phyloP scores from a whole-genome alignment of 1,140 invertebrate species.

The Aphidius gifuensis region DNA sequence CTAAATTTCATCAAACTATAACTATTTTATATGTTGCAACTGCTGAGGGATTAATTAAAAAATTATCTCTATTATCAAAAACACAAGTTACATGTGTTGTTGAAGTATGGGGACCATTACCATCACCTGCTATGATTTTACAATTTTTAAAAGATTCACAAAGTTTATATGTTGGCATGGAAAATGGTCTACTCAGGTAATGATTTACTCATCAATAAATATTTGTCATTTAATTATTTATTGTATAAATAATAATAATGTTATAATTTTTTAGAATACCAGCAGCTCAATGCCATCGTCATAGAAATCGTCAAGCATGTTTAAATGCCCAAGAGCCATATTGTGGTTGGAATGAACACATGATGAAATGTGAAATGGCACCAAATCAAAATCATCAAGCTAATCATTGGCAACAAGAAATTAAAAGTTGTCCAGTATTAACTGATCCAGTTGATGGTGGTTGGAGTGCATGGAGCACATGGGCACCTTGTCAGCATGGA shows the following conservation, averaged over 20 bases:
- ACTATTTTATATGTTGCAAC: constrained; percentile 80
- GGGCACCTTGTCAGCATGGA: constrained; percentile 53
- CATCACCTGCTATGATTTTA: constrained; percentile 65
- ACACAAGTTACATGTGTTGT: constrained; percentile 75
- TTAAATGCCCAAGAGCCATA: constrained; percentile 86
- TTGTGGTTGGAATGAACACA: constrained; percentile 85
- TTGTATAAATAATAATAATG: neutral
- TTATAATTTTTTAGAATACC: constrained; percentile 57
- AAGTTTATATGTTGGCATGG: constrained; percentile 77
- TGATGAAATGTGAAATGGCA: constrained; percentile 67
- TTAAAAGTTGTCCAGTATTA: constrained; percentile 64
- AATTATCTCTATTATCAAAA: constrained; percentile 71
- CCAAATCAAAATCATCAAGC: constrained; percentile 61
- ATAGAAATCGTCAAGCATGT: constrained; percentile 69
- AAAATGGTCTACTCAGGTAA: constrained; percentile 62
- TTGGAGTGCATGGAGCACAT: constrained; percentile 56
- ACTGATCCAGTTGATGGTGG: constrained; percentile 64
- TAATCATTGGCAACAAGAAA: constrained; percentile 70
- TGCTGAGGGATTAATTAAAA: constrained; percentile 71
- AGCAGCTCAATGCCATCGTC: constrained; percentile 73
- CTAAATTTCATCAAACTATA: constrained; percentile 64
- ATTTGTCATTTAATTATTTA: neutral
- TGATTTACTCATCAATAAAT: neutral
- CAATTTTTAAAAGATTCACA: constrained; percentile 78
- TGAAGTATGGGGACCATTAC: constrained; percentile 77